Base-by-base conservation (phyloP, 2,888 invertebrate genomes). In the Nudaria mundana region DNA sequence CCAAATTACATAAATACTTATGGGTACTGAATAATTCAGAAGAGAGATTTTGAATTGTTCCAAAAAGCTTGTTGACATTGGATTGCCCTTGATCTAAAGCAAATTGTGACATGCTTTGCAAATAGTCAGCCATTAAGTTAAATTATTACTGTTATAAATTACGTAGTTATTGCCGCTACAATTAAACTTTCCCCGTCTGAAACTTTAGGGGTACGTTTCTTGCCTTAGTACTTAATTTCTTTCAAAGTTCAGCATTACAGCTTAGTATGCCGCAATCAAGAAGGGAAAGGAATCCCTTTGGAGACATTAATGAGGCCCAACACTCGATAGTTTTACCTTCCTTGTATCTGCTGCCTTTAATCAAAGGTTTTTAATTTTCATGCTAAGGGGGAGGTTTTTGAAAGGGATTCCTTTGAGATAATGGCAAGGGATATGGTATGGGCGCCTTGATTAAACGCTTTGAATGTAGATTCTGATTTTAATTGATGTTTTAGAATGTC, bases 231-330 rank as follows among this genome's bases (percentile, higher is more conserved):
- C n/a, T n/a, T n/a, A n/a, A n/a, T n/a, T n/a, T n/a, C n/a, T n/a
- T 40, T 36, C 36, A 36, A 36, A 31, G 31, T 31, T 15, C 23
- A 22, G 13, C 16, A 40, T 41, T 37, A 42, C 37, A 42, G 42
- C 25, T 32, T 31, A 28, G 34, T 24, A 16, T 6, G 11, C 14
- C 13, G 30, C 34, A 43, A 42, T 56, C 51, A 48, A 41, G 37
- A 37, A 28, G 18, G 28, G 28, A 11, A 23, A 12, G 14, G 24
- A 18, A 10, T 30, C 38, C n/a, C 41, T 44, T 56, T 54, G 56
- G 46, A 40, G 40, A 33, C 37, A 34, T 41, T 56, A 56, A 53
- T 41, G 56, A 56, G 44, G 41, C 35, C 11, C 31, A 40, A 39
- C 37, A 44, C 30, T 37, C 40, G 37, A 56, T 46, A 41, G 41